These are phyloP conservation scores for Odontomyia ornata DNA, from an alignment of 2,888 invertebrate genomes.

Conservation along the genomic window DNA sequence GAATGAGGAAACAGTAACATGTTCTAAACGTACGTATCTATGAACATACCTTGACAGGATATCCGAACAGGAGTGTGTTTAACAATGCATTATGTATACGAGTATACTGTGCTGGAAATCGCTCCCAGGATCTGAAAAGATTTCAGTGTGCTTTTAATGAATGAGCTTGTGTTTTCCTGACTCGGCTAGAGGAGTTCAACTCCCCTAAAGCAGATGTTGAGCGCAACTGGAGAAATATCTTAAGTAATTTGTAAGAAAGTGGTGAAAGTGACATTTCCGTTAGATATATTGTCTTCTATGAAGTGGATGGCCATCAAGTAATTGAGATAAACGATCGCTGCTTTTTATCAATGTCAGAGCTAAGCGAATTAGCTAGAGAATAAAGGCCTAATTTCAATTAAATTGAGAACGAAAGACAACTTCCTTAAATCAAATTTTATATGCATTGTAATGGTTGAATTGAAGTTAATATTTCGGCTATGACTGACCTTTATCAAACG, in stretches of 20 bases:
- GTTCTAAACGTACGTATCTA: constrained; percentile 12
- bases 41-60: constrained; percentile 24
- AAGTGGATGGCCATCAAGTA: constrained; percentile 39
- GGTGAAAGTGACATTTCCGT: constrained; percentile 38
- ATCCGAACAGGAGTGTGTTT: neutral
- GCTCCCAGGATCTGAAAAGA: neutral
- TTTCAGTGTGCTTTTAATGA: constrained; percentile 29
- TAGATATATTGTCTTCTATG: constrained; percentile 34
- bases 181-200: neutral
- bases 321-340: constrained; percentile 39
- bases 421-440: too few relatives aligned
- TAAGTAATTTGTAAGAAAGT: constrained; percentile 41
- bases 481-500: too few relatives aligned
- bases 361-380: constrained; percentile 32
- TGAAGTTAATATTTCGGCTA: too few relatives aligned
- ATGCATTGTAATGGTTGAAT: too few relatives aligned
- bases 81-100: constrained; percentile 26
- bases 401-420: neutral
- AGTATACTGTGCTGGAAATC: constrained; percentile 9
- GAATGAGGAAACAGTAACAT: constrained; percentile 32
- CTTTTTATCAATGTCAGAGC: constrained; percentile 37
- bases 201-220: constrained; percentile 24
- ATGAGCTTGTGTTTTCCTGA: constrained; percentile 17
- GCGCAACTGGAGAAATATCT: constrained; percentile 36
- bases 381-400: constrained; percentile 31